Evolutionary conservation across 2,113 vertebrate genomes (phyloP), one percentile per base, ranked within the genome.

Genomic region (Thunnus maccoyii): DNA sequence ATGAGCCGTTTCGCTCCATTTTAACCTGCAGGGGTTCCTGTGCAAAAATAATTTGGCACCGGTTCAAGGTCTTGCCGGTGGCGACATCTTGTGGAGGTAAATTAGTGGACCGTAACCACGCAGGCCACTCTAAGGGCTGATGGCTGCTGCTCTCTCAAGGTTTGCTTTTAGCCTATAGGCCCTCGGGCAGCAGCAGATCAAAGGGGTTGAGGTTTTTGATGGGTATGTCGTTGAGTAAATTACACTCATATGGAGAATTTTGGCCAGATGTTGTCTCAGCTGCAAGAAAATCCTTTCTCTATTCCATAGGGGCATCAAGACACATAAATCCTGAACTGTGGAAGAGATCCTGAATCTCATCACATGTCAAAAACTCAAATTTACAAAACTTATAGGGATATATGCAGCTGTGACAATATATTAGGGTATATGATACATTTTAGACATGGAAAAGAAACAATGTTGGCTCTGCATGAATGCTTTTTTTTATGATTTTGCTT

Each of bases 51-150:
- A 32, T 18, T 74, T 87, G 82, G 84, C 80, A 65, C 3, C 17
- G n/a, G 14, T 46, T 86, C 83, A 82, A 75, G 20, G 56, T 76
- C 62, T 48, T 1, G 75, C 50, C 69, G 67, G 67, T 90, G 83
- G 92, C 87, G 93, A 93, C 93, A 88, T 91, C 94, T 92, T 78
- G 93, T 91, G 94, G 91, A 85, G 84, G 80, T 81, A 18, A 72
- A 41, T 64, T 66, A 11, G 60, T 25, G 70, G 66, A 47, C 20
- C 74, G 51, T 57, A 14, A 71, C 61, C 58, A 11, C 6, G 60
- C 71, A 15, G 69, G 73, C 30, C 66, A 14, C 20, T 58, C 20
- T n/a, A 18, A 15, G 41, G 22, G 27, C 69, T 20, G 15, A n/a
- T 65, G 76, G 15, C 30, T 25, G 52, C 65, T 54, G 66, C 70